Percentiles rank a stretch among this genome's conserved stretches.
phyloP scores from a whole-genome alignment of 2,113 vertebrate species.

The Serilophus lunatus region DNA sequence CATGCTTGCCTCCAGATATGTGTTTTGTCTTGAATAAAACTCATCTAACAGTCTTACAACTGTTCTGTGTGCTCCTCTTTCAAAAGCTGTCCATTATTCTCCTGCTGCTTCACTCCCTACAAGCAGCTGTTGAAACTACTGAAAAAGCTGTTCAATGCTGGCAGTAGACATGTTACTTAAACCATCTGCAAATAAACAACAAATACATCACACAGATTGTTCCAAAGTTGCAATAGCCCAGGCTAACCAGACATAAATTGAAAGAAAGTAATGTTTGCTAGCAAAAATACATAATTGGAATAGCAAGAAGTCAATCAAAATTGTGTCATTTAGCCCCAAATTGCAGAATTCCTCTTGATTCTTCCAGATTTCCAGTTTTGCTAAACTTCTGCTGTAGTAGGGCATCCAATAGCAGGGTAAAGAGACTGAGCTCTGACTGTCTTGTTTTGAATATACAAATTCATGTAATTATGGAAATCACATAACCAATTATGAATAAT shows the following conservation, averaged over 20 bases:
- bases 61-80: background rate
- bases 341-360: background rate
- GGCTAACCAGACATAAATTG: background rate
- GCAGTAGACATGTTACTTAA: background rate
- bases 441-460: background rate
- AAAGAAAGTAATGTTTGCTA: background rate
- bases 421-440: background rate
- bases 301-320: background rate
- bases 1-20: background rate
- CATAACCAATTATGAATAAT: constrained; percentile 12
- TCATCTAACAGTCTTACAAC: background rate
- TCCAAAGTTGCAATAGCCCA: background rate
- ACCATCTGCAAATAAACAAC: background rate
- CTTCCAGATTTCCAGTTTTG: background rate
- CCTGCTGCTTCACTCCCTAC: background rate
- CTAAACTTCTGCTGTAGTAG: background rate
- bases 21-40: background rate
- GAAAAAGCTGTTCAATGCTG: background rate
- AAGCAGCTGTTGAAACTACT: background rate
- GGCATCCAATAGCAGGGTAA: background rate
- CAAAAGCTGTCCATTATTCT: background rate
- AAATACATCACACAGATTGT: background rate
- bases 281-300: background rate
- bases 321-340: background rate
- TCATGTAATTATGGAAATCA: background rate